Base-by-base conservation (phyloP, 2,113 vertebrate species). In the Corythornis cristatus region DNA sequence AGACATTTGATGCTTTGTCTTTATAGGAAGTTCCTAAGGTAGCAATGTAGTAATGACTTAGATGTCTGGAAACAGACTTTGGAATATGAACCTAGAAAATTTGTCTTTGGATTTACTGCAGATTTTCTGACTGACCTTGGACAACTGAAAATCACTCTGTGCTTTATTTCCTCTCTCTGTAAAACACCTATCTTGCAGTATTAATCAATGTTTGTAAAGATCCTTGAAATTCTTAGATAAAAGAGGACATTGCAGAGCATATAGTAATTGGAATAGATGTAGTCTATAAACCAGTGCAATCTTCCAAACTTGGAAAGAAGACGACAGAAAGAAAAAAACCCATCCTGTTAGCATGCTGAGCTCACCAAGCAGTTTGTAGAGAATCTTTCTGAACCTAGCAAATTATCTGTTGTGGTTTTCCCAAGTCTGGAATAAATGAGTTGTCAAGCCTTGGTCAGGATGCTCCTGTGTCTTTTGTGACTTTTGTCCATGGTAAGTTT, bases 181-280 rank as follows among this genome's bases (percentile, higher is more conserved):
- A 74, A 91, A 91, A 92, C 85, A 89, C 46, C 40, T 28, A 40
- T 73, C 70, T 65, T 66, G 54, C 37, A 13, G 42, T 58, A 92
- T 95, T 93, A 92, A 94, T 96, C 85, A 73, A 26, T 89, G 64
- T 94, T 96, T 94, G 62, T 70, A 73, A 95, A 95, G 81, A 79
- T 73, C 91, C 74, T 87, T 93, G 83, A 83, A 89, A 86, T 91
- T 40, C 57, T 61, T 54, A 83, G 60, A 92, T 72, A 87, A 89
- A 85, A 85, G 78, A 80, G 58, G 33, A 42, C 22, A 37, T 95
- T 83, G n/a, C 26, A 37, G 76, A 95, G 43, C 31, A 58, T 6
- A 46, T 51, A 71, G 73, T 70, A 50, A 62, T 66, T 73, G 79
- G 37, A 89, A 87, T 40, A 64, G 51, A 83, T 71, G 64, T 83